Evolutionary conservation across 2,888 invertebrate genomes (phyloP).

Genomic region (Eurytoma adleriae): DNA sequence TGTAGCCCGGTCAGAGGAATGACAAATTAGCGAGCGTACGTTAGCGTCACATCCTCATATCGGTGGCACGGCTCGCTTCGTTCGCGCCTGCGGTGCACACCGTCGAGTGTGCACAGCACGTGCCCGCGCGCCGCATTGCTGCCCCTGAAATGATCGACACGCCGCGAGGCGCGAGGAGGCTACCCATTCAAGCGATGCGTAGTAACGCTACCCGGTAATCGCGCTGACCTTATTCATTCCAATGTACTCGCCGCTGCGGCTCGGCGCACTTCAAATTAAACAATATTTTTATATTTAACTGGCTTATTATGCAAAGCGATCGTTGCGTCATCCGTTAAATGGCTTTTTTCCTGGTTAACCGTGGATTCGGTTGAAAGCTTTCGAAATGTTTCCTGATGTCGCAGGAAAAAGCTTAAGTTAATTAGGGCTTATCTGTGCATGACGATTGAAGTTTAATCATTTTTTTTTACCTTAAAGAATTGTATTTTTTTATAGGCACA

Average conservation of each 20-base stretch:
- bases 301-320: slow-evolving; percentile 37
- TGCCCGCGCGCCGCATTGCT: neutral
- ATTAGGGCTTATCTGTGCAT: too few species aligned
- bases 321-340: slow-evolving; percentile 6
- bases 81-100: neutral
- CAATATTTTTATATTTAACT: neutral
- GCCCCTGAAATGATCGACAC: slow-evolving; percentile 26
- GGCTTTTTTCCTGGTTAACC: too few species aligned
- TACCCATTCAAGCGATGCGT: neutral
- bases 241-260: slow-evolving; percentile 59
- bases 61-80: slow-evolving; percentile 17
- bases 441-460: too few species aligned
- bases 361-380: too few species aligned
- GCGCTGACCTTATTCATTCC: slow-evolving; percentile 68
- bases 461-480: too few species aligned
- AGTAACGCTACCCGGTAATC: slow-evolving; percentile 58
- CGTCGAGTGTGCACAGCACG: neutral
- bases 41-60: slow-evolving; percentile 70
- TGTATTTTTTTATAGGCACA: too few species aligned
- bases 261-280: too few species aligned
- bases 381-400: too few species aligned
- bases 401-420: too few species aligned
- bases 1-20: slow-evolving; percentile 62
- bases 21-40: slow-evolving; percentile 66
- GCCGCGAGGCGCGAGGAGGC: neutral